Base-by-base conservation (phyloP, 1,140 invertebrate genomes). In the Ctenoplectra terminalis region DNA sequence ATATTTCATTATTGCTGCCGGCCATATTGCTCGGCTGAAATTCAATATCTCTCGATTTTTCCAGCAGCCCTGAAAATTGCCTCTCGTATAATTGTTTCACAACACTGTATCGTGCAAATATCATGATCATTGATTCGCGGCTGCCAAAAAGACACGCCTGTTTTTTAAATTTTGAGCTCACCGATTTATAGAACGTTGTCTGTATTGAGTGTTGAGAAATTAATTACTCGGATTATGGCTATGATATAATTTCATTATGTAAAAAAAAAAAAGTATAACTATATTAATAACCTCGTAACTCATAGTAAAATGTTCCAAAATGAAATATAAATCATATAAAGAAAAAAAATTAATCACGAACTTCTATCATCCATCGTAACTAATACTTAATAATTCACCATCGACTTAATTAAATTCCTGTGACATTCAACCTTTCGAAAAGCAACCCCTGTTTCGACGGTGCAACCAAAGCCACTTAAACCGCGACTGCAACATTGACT, bases 1-100 rank as follows among this genome's bases (percentile, higher is more conserved):
- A 48, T 72, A 40, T 46, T 85, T 85, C 81, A 81, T 81, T 85
- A 85, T 85, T 56, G n/a, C 43, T 31, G 20, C 26, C 37, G n/a
- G 46, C 26, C 23, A 43, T n/a, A n/a, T 15, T 63, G 31, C 0
- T 37, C 50, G 34, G 52, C 17, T 37, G 66, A 85, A 76, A 85
- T 77, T 86, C 66, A 81, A 81, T 74, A 70, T 71, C 72, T 34
- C 13, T 52, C 63, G 58, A 73, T 63, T 80, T 73, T 80, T 73
- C 58, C 17, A 50, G 17, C 34, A n/a, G 46, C 20, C 9, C n/a
- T 31, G 43, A 63, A 63, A 72, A 80, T 63, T 63, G 70, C 46
- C 3, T 20, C 8, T 5, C 23, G 34, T 48, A 17, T 63, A 43
- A 79, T 79, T 58, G 29, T 29, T 61, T 13, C 31, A 17, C n/a